phyloP scores from a whole-genome alignment of 2,888 invertebrate genomes.

The Pterobdella sp. region DNA sequence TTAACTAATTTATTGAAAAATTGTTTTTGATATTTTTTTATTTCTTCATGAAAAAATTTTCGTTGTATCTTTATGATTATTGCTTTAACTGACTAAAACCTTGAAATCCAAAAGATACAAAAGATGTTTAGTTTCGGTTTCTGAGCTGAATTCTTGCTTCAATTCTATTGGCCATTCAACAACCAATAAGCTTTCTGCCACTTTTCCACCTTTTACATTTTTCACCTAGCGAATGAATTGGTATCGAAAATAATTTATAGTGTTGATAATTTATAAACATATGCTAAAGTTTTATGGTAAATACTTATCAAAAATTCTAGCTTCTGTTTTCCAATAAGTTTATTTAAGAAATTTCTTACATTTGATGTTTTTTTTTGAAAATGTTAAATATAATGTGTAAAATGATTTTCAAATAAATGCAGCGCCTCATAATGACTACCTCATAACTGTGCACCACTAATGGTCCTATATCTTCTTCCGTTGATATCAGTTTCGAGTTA shows the following conservation, averaged over 20 bases:
- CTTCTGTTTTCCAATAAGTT: no score
- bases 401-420: not conserved
- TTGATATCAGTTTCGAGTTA: not conserved
- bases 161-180: slow-evolving; percentile 17
- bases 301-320: not conserved
- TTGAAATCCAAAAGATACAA: slow-evolving; percentile 17
- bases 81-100: not conserved
- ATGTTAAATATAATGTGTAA: not conserved
- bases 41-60: not conserved
- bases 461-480: slow-evolving; percentile 22
- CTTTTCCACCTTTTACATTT: slow-evolving; percentile 10
- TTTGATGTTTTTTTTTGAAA: no score
- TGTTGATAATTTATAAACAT: not conserved
- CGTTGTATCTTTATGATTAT: not conserved
- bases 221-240: slow-evolving; percentile 10
- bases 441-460: slow-evolving; percentile 23
- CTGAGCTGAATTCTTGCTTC: not conserved
- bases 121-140: slow-evolving; percentile 14
- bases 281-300: not conserved
- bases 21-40: not conserved
- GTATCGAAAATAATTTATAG: not conserved
- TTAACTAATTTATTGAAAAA: not conserved
- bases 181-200: not conserved
- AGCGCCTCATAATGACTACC: not conserved
- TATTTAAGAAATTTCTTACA: no score